Evolutionary conservation across 2,797 vertebrate genomes (phyloP).

Genomic region (Oreochromis grahami): DNA sequence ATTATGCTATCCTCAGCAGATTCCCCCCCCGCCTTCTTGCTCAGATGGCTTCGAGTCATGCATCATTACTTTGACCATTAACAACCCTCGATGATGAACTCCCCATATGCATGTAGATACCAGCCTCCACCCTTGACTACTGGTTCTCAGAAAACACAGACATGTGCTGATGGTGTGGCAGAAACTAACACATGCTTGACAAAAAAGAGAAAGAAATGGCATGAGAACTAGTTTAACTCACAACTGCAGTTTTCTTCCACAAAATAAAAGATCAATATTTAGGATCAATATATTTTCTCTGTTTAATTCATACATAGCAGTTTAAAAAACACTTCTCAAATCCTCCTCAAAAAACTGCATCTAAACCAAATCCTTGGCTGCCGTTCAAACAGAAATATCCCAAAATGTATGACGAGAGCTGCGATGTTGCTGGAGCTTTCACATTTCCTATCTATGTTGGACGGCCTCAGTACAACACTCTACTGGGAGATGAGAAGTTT

Average conservation of each 20-base stretch:
- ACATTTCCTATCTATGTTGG: background rate
- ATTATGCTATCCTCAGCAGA: conserved; percentile 49
- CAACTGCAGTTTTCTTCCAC: background rate
- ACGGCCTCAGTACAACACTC: background rate
- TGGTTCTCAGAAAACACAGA: conserved; percentile 35
- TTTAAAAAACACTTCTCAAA: background rate
- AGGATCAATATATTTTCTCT: background rate
- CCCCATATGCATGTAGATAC: conserved; percentile 27
- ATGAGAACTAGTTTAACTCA: background rate
- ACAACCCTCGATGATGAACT: conserved; percentile 54
- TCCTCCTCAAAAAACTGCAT: background rate
- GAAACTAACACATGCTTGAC: background rate
- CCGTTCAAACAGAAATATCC: background rate
- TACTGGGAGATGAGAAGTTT: background rate
- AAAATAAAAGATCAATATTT: background rate
- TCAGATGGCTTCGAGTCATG: conserved; percentile 54
- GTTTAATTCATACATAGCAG: background rate
- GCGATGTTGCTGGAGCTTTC: background rate
- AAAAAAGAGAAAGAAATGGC: background rate
- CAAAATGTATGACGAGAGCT: background rate
- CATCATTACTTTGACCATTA: conserved; percentile 62
- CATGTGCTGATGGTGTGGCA: conserved; percentile 1
- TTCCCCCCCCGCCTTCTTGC: conserved; percentile 12
- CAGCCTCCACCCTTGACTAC: background rate
- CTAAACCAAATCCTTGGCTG: background rate